Conservation (phyloP, 2,797 vertebrate genomes). For the Enteromius trimaculatus region DNA sequence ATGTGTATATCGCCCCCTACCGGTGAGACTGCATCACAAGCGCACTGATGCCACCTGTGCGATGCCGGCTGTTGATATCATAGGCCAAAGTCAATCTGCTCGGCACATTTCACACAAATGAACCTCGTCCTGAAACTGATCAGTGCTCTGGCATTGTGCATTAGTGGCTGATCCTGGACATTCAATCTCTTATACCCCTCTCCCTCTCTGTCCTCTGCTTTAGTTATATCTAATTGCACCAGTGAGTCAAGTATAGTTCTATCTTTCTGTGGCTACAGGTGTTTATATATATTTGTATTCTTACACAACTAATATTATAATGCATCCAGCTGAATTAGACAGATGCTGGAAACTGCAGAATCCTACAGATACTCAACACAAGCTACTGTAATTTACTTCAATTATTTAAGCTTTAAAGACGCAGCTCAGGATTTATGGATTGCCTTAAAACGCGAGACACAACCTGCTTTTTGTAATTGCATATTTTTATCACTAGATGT, state of each 20-base stretch:
- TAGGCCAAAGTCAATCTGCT: background rate
- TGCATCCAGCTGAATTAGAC: too few relatives aligned
- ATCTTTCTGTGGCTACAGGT: background rate
- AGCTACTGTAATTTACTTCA: background rate
- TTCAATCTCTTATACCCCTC: conserved; percentile 13
- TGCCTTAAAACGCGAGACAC: background rate
- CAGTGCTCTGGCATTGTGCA: conserved; percentile 31
- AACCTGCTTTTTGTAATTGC: background rate
- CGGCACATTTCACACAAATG: conserved; percentile 3
- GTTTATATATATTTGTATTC: background rate
- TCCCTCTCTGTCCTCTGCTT: background rate
- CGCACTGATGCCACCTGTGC: background rate
- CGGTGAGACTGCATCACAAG: conserved; percentile 5
- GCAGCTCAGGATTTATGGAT: background rate
- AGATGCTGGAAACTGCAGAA: background rate
- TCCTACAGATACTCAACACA: background rate
- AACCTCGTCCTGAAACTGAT: conserved; percentile 19
- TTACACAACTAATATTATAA: background rate
- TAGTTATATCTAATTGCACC: background rate
- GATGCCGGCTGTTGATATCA: background rate
- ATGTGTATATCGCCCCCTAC: conserved; percentile 41
- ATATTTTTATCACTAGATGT: conserved; percentile 69
- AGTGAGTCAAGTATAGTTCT: too few relatives aligned
- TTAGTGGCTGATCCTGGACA: conserved; percentile 2
- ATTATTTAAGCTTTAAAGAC: background rate